A percentile compares a stretch with the other conserved stretches of the same genome.
Conservation (phyloP, 2,113 vertebrate species). For the Brevimyrus niger region DNA sequence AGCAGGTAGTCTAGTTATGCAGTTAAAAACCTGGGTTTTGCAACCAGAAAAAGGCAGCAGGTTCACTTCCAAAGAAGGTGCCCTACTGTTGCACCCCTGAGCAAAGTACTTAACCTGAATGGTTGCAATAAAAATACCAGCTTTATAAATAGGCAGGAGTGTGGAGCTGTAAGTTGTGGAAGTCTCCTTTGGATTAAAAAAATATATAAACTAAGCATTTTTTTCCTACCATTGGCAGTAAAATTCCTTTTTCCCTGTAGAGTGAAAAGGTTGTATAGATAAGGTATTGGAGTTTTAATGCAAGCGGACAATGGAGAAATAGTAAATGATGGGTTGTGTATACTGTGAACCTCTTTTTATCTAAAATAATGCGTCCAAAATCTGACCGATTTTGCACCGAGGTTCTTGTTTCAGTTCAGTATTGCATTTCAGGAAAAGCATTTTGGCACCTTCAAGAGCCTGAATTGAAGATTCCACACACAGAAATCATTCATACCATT, state of each 20-base stretch:
- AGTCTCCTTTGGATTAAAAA: slow-evolving; percentile 12
- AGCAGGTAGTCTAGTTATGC: not conserved
- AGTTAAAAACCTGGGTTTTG: not conserved
- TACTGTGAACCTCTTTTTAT: not conserved
- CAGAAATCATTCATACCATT: not conserved
- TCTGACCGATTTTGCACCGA: not conserved
- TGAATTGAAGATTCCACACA: too few relatives aligned
- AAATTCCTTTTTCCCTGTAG: not conserved
- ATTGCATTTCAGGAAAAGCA: not conserved
- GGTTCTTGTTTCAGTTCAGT: not conserved
- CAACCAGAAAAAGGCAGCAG: not conserved
- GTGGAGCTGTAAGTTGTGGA: not conserved
- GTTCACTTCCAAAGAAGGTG: not conserved
- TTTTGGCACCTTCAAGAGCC: not conserved
- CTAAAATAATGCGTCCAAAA: not conserved
- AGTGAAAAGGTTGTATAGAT: not conserved
- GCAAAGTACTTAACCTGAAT: slow-evolving; percentile 14
- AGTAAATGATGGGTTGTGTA: not conserved
- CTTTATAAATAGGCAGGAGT: not conserved
- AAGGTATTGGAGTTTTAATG: not conserved
- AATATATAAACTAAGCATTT: slow-evolving; percentile 5
- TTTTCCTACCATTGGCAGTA: not conserved
- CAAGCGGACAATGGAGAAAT: not conserved
- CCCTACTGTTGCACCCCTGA: not conserved
- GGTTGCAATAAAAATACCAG: slow-evolving; percentile 5